Base-by-base conservation (phyloP, 2,113 vertebrate species). In the Lophotis ruficrista region DNA sequence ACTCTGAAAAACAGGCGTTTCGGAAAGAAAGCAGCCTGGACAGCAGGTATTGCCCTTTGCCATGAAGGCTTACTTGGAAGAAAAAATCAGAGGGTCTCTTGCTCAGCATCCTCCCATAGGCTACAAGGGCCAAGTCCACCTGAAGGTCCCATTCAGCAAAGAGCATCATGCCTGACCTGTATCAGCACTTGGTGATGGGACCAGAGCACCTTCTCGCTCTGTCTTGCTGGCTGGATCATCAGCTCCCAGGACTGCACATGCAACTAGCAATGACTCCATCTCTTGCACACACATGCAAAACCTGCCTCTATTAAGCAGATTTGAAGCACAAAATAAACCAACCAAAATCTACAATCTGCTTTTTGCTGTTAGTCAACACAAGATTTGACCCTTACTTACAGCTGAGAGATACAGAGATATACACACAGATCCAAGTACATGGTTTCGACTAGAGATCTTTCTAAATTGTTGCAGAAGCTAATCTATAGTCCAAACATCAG, bases 1-100 rank as follows among this genome's bases (percentile, higher is more conserved):
- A 56, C 47, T 62, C 53, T 22, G 33, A 65, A 37, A 64, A 0
- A 0, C 38, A 27, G n/a, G 50, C 0, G 0, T 8, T 50, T 85
- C n/a, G 2, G 5, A 82, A 48, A 82, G 56, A 47, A 58, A 75
- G 37, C 25, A 45, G 14, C 27, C 66, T n/a, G 15, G 25, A 41
- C 5, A 6, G 35, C 0, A 2, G 37, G 24, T 30, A 25, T 7
- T 62, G 35, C n/a, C 53, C 19, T 56, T 56, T 75, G 30, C 43
- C 37, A 0, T 18, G 70, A 79, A 62, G 45, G 18, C 25, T 60
- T 48, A 25, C 38, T 3, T 51, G 57, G 23, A 77, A 43, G 25
- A 37, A 61, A 61, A 75, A 86, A 45, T 12, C n/a, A 43, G 35
- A 61, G 31, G 16, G 11, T 58, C 11, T 68, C n/a, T 73, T 38